A percentile compares a stretch with the other conserved stretches of the same genome.
phyloP scores from a whole-genome alignment of 1,140 invertebrate genomes.

The Heliconius congener region DNA sequence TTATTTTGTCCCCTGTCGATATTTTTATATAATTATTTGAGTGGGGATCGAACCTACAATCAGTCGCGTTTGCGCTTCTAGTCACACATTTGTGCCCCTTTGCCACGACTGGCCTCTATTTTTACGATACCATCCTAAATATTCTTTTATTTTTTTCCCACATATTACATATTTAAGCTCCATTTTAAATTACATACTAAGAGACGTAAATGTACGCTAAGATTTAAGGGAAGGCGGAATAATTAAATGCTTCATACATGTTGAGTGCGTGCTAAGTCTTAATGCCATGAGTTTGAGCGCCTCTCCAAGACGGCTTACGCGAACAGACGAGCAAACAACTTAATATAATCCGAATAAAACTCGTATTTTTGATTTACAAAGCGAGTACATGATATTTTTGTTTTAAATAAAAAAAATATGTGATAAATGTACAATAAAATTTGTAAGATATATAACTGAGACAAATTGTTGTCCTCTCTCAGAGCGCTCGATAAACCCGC shows the following conservation, averaged over 20 bases:
- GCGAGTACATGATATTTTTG: background rate
- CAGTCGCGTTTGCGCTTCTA: no score
- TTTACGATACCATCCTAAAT: background rate
- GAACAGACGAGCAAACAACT: slow-evolving; percentile 22
- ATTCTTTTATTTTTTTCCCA: background rate
- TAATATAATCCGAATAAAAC: slow-evolving; percentile 15
- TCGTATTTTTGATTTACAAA: slow-evolving; percentile 8
- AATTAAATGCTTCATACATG: slow-evolving; percentile 21
- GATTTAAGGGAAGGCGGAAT: slow-evolving; percentile 15
- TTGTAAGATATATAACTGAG: no score
- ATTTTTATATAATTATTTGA: no score
- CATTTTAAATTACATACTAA: background rate
- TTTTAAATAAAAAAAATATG: background rate
- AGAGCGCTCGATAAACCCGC: no score
- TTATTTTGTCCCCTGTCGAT: no score
- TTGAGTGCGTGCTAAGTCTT: slow-evolving; percentile 24
- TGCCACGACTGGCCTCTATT: background rate
- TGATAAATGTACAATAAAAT: background rate
- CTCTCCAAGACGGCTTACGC: slow-evolving; percentile 19
- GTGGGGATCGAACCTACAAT: no score
- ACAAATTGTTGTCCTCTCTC: no score
- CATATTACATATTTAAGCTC: background rate
- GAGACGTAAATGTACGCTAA: slow-evolving; percentile 13
- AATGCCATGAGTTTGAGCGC: slow-evolving; percentile 6
- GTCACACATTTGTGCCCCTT: no score